A percentile compares a stretch with the other conserved stretches of the same genome.
Evolutionary conservation across 2,113 vertebrate species (phyloP).

Genomic region (Columba livia): DNA sequence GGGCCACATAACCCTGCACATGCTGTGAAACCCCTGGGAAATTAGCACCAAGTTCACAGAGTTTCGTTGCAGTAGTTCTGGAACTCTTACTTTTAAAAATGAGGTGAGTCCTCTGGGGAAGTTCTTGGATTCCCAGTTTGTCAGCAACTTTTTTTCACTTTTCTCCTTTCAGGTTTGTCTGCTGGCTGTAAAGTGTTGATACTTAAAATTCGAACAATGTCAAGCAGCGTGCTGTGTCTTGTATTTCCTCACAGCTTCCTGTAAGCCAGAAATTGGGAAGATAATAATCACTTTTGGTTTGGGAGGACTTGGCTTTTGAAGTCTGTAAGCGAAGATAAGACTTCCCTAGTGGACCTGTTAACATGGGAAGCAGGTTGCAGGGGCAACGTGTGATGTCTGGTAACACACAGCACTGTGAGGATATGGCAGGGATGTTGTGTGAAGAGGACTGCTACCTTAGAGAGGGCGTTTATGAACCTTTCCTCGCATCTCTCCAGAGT

Average conservation of each 20-base stretch:
- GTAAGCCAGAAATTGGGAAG: not conserved
- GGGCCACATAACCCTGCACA: not conserved
- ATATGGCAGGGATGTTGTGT: not conserved
- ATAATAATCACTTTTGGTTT: not conserved
- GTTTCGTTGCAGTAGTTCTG: not conserved
- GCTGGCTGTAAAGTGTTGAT: not conserved
- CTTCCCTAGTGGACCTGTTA: not conserved
- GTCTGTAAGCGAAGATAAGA: not conserved
- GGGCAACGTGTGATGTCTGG: not conserved
- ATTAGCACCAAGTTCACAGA: not conserved
- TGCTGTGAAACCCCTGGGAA: not conserved
- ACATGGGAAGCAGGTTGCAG: not conserved
- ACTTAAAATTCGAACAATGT: not conserved
- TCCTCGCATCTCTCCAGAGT: not conserved
- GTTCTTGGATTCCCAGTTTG: not conserved
- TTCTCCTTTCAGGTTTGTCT: not conserved
- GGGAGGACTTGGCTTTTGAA: not conserved
- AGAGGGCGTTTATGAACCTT: not conserved
- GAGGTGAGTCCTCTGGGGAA: not conserved
- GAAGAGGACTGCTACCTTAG: not conserved
- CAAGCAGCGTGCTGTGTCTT: not conserved
- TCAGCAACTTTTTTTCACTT: not conserved
- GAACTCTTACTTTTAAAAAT: not conserved
- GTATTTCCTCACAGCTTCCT: not conserved
- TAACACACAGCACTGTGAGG: not conserved